Base-by-base conservation (phyloP, 1,140 invertebrate genomes). In the Bombus soroeensis region DNA sequence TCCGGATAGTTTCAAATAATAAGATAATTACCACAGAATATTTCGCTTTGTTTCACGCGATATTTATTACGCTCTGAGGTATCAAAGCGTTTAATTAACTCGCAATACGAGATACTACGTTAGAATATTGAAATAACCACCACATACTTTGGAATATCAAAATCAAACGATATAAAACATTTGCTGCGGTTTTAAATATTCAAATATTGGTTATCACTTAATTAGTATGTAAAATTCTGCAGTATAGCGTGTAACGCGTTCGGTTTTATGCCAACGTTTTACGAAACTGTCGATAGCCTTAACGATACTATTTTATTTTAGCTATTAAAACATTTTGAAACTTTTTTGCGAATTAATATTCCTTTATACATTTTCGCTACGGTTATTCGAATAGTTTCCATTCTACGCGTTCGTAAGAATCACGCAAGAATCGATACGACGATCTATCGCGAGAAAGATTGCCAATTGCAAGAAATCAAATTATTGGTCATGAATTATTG, bases 401-500 rank as follows among this genome's bases (percentile, higher is more conserved):
- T 62, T 41, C 22, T 25, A 37, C 1, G 13, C 22, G 28, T 28
- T 34, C 28, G 12, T 18, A n/a, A n/a, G 41, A 10, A 43, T 32
- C 6, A 6, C 15, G 13, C 1, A 43, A 43, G 1, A 3, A 3
- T 4, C n/a, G 28, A 73, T 47, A 18, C 3, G 18, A 15, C 15
- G 3, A 28, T n/a, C 13, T 15, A 37, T 22, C 6, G 15, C 13
- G n/a, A 32, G 37, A 73, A 12, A 47, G 18, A 64, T 64, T 41
- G 75, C n/a, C 57, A 78, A 78, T 78, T 25, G 64, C 28, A 39
- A 43, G 62, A 32, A 62, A 78, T 41, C 28, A 28, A 64, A 77
- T 77, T 77, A 77, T n/a, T n/a, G n/a, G 59, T 64, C 28, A 25
- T 64, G 57, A 41, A 78, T 78, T 78, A 64, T 39, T 53, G 47